Base-by-base conservation (phyloP, 2,113 vertebrate genomes). In the Aspidoscelis tigris region DNA sequence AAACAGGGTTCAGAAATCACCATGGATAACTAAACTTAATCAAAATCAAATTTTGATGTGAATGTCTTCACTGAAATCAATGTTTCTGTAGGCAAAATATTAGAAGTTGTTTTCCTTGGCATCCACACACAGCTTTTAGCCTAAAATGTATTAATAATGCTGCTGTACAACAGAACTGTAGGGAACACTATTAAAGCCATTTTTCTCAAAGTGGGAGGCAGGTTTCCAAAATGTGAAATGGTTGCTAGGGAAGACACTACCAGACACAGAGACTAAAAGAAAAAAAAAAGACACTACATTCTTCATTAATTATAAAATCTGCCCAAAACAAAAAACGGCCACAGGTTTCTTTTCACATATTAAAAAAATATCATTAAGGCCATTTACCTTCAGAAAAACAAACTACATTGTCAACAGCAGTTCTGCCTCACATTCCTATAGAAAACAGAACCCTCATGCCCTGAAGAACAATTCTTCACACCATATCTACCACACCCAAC, bases 41-140 rank as follows among this genome's bases (percentile, higher is more conserved):
- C 43, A 2, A 75, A 44, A 75, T 9, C 33, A 39, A 33, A 5
- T 22, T n/a, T 5, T 53, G 70, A 73, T 44, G 41, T 14, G 24
- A 33, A 39, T 73, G 9, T 47, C 74, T 69, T 41, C 33, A 69
- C 11, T 83, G 14, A 83, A 82, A 73, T 66, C 43, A 65, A 76
- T 83, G 9, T 43, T 26, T 58, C n/a, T 50, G 16, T 50, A 7
- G 10, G 20, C 26, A n/a, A 71, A 75, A 75, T 73, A 66, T 53
- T 76, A 18, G 5, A 64, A 61, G 5, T 39, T 66, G 39, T 65
- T 24, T 2, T 39, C n/a, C 18, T 64, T 82, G 70, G 39, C 58
- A 16, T n/a, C 20, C 50, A 33, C 9, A 50, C 47, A 53, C 16
- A 68, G 61, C 20, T 44, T 66, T 74, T 44, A 44, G 26, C 53